Evolutionary conservation across 1,140 invertebrate species (phyloP).

Genomic region (silkworm (Bombyx mori)): DNA sequence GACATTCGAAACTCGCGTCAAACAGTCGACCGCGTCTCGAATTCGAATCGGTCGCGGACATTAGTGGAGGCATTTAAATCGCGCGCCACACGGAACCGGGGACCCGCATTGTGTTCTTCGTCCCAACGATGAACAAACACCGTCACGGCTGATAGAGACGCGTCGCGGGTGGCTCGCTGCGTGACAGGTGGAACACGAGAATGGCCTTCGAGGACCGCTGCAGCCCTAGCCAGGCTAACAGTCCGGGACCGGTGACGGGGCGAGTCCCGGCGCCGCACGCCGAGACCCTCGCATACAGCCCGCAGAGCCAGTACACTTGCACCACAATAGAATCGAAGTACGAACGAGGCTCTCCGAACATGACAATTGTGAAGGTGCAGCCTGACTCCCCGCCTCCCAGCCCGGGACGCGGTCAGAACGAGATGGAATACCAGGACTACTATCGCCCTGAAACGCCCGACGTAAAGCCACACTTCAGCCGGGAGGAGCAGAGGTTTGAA

Average conservation of each 20-base stretch:
- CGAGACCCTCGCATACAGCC: constrained; percentile 24
- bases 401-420: constrained; percentile 29
- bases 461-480: constrained; percentile 42
- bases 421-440: constrained; percentile 49
- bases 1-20: constrained; percentile 3
- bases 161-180: not conserved
- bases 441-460: constrained; percentile 54
- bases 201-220: constrained; percentile 76
- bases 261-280: constrained; percentile 52
- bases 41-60: constrained; percentile 20
- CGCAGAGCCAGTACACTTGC: constrained; percentile 54
- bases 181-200: constrained; percentile 6
- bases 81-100: not conserved
- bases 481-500: constrained; percentile 32
- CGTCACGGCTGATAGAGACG: not conserved
- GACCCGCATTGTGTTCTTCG: not conserved
- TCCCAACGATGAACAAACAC: not conserved
- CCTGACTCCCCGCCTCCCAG: constrained; percentile 52
- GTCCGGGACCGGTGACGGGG: constrained; percentile 54
- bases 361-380: constrained; percentile 52
- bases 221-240: constrained; percentile 74
- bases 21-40: constrained; percentile 9
- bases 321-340: constrained; percentile 53
- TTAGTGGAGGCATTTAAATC: constrained; percentile 2
- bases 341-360: constrained; percentile 31